Base-by-base conservation (phyloP, 2,797 vertebrate genomes). In the Coendou prehensilis region DNA sequence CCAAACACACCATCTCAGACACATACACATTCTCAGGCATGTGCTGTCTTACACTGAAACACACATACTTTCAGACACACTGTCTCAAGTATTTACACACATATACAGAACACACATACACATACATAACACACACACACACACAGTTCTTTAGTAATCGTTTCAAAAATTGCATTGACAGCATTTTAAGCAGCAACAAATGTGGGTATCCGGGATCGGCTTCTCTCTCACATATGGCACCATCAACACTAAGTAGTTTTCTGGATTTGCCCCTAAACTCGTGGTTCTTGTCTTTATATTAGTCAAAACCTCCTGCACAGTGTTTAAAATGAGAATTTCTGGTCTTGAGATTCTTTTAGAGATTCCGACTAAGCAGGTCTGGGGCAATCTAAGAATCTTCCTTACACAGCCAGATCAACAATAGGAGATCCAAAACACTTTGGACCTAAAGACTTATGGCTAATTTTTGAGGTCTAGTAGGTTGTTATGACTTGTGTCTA, bases 361-460 rank as follows among this genome's bases (percentile, higher is more conserved):
- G 90, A 90, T 87, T 89, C 33, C 91, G 71, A 80, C 26, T 96
- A 41, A n/a, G 75, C 15, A 59, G 14, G 11, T 89, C 26, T 94
- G 80, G 47, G 69, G 41, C 76, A 95, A 80, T 91, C 30, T 63
- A 69, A 89, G 23, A 84, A 87, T 86, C 54, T 47, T 33, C 64
- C 22, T 59, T 84, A 85, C 89, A 30, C n/a, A 80, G 76, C 33
- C 50, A 54, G 50, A 79, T 90, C 61, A 69, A 2, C 75, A 83
- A 82, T 17, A 92, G 76, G 11, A 45, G 37, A 73, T 20, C 73
- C 26, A 57, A 37, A 85, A 78, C 7, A 71, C 63, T 75, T 47
- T 69, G 86, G 52, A 64, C 82, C 63, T 83, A 63, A 91, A 67
- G 50, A 89, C 9, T 30, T 80, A 11, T 22, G 33, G 9, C 26